Evolutionary conservation across 2,888 invertebrate genomes (phyloP), one percentile per base, ranked within the genome.

Genomic region (Diadegma fenestrale): DNA sequence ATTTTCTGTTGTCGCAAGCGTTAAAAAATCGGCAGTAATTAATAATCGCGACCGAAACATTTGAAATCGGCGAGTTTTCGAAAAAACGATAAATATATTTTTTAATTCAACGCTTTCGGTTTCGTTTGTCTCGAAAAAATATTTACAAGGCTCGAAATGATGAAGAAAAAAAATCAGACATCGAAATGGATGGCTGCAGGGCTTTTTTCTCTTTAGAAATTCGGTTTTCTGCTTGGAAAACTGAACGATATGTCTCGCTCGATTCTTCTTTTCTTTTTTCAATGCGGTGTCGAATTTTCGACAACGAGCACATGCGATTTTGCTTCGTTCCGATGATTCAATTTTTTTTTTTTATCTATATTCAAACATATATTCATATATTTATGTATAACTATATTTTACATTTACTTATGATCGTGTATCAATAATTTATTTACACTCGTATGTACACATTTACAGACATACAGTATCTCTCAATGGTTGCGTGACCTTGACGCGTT

Each of bases 201-300:
- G 58, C 68, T 79, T 75, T 61, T 69, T 63, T 75, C 58, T 61
- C 69, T 88, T 82, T 87, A 87, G 80, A 88, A 84, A 86, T 78
- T 78, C 87, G 72, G 80, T 86, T 86, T 85, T 77, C 84, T 73
- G 83, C 45, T 77, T 80, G 73, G 80, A 84, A 88, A 86, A 86
- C 88, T 87, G 87, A 89, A 91, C 90, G 91, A 91, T 92, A 91
- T 92, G 91, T 89, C 86, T 88, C 86, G 73, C 85, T 88, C 75
- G 66, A 82, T 80, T 75, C 63, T 82, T 84, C 69, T 78, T 43
- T 63, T 75, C 58, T 80, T 64, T 54, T 14, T 71, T 69, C 26
- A 22, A 80, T 64, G 51, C 14, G 51, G 33, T 66, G 75, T 19
- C 80, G 37, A 37, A 69, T 48, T 75, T 64, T 73, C 61, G 51